A percentile compares a stretch with the other conserved stretches of the same genome.
phyloP scores from a whole-genome alignment of 2,113 vertebrate species.

The Bothrops jararaca region DNA sequence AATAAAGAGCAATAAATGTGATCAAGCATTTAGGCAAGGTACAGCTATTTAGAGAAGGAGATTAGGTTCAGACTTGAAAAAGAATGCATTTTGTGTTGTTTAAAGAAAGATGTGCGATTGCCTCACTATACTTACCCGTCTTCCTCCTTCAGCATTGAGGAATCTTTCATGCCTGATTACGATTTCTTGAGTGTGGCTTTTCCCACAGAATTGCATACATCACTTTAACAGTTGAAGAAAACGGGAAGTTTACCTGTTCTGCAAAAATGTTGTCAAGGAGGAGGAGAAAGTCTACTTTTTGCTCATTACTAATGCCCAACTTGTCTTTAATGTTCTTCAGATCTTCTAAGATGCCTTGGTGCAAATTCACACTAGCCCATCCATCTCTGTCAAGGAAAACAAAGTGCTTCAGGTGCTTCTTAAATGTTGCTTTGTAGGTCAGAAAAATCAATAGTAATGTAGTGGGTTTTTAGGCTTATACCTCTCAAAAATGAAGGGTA shows the following conservation, averaged over 20 bases:
- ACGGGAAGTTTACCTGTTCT: conserved; percentile 78
- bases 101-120: neutral
- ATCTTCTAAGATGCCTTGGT: conserved; percentile 82
- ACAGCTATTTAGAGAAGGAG: neutral
- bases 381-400: conserved; percentile 67
- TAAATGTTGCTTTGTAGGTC: neutral
- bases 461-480: no score
- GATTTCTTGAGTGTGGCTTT: neutral
- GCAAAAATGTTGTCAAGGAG: conserved; percentile 89
- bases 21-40: neutral
- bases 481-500: neutral
- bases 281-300: conserved; percentile 82
- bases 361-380: conserved; percentile 64
- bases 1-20: neutral
- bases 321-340: conserved; percentile 79
- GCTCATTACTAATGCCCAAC: conserved; percentile 73
- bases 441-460: neutral
- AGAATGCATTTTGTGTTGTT: neutral
- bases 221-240: neutral
- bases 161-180: neutral
- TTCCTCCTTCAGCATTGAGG: neutral
- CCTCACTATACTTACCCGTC: neutral
- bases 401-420: neutral
- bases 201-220: neutral
- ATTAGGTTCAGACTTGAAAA: neutral